Base-by-base conservation (phyloP, 2,888 invertebrate genomes). In the Argyra leucocephala region DNA sequence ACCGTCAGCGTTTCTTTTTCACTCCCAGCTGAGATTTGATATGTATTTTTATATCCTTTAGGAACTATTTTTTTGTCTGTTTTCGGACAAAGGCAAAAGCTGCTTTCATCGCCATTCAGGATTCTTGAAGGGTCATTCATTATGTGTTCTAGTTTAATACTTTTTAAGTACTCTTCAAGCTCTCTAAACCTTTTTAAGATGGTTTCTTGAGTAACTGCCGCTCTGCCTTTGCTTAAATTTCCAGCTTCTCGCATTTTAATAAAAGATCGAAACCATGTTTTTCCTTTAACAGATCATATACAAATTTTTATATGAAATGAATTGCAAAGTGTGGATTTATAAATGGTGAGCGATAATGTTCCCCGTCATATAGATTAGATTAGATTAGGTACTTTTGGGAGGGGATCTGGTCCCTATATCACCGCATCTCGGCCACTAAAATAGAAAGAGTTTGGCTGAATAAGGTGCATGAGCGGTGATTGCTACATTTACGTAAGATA, bases 11-110 rank as follows among this genome's bases (percentile, higher is more conserved):
- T 64, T n/a, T 66, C 66, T 21, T 66, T 66, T 64, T 68, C 66
- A 61, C 63, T 66, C 21, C 62, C 66, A 21, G 61, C 63, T 22
- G 18, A 12, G 21, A 63, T 64, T 22, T 65, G 61, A 10, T 67
- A 68, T 26, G 66, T 66, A 24, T 68, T 68, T 65, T 64, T 68
- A 22, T 66, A 68, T 3, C 67, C 67, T 57, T 63, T 68, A 0
- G 68, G 64, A 1, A 66, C 67, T 58, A 66, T 61, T 22, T 65
- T 65, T 67, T 64, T 67, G 1, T 63, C 67, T 31, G 67, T 65
- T 62, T 66, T 69, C 22, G 66, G 65, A n/a, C 62, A 66, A 15
- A 66, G 22, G 36, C 62, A 59, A 26, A 64, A 67, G 7, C 65
- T 62, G 5, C 31, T 66, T 62, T 64, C 66, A 23, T 66, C 66